Evolutionary conservation across 2,888 invertebrate species (phyloP).

Genomic region (Pandemis heparana): DNA sequence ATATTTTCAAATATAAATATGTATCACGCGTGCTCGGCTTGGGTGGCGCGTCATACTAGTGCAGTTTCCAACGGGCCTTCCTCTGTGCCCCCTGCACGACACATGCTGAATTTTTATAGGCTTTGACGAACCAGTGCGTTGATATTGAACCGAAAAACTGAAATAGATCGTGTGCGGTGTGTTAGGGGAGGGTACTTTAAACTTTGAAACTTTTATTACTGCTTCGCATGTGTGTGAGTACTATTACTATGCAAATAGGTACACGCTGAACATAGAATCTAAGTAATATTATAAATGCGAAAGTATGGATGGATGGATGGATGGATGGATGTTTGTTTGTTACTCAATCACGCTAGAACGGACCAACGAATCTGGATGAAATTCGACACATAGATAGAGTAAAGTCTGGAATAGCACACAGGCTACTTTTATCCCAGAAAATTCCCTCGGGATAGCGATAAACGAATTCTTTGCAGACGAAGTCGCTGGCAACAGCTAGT

Average conservation of each 20-base stretch:
- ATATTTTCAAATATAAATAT: slow-evolving; percentile 25
- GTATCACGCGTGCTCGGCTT: slow-evolving; percentile 52
- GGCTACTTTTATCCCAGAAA: too few species aligned
- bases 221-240: neutral
- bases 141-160: slow-evolving; percentile 32
- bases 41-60: slow-evolving; percentile 71
- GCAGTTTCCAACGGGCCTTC: slow-evolving; percentile 73
- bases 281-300: too few species aligned
- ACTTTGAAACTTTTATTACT: neutral
- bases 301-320: too few species aligned
- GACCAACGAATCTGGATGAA: too few species aligned
- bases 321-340: too few species aligned
- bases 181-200: slow-evolving; percentile 18
- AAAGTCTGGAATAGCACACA: too few species aligned
- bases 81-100: slow-evolving; percentile 65
- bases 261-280: too few species aligned
- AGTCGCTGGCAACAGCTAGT: too few species aligned
- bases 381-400: too few species aligned
- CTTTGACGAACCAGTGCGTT: slow-evolving; percentile 46
- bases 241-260: neutral
- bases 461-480: too few species aligned
- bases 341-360: too few species aligned
- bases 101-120: slow-evolving; percentile 77
- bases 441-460: too few species aligned
- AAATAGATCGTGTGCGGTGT: slow-evolving; percentile 29